Evolutionary conservation across 2,888 invertebrate species (phyloP), one percentile per base, ranked within the genome.

Genomic region (Brenthis ino): DNA sequence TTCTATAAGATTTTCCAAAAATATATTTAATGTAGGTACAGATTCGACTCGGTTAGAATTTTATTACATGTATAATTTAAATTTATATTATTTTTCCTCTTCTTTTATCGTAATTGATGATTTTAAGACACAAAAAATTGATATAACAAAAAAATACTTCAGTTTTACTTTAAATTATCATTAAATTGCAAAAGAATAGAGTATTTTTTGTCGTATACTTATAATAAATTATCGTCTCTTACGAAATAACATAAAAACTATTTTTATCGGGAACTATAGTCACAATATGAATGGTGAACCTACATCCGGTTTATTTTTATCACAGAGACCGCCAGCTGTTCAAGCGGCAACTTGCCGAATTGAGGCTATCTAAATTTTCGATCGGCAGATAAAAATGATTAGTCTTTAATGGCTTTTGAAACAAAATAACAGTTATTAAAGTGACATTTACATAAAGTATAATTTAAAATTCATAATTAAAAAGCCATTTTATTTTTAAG

Each of bases 281-380:
- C 14, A n/a, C 20, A n/a, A 14, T 8, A 28, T 43, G 14, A 28
- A 60, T 60, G 64, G 70, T 51, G 16, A 56, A 43, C 64, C 64
- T 67, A 67, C 43, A 50, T 47, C 48, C 43, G 24, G 55, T 24
- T 60, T 71, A 73, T 68, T 68, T 55, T 65, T 71, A 71, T 64
- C 43, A 20, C 54, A 63, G 53, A 64, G 55, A 61, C 64, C 64
- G 66, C 65, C 71, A 69, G 71, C 72, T 73, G 72, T 73, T 67
- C 56, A 13, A 51, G 48, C 58, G 69, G 58, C 60, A 66, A 51
- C 57, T 72, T 67, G 64, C 69, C 69, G 66, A 67, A 67, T 61
- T 50, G 67, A 37, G 61, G 55, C 60, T 69, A 68, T 64, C 64
- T 69, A 56, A 67, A 68, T 67, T 61, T 60, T 24, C 48, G 60